Percentiles rank a stretch among this genome's conserved stretches.
These are phyloP conservation scores for Chrosomus eos DNA, from an alignment of 2,797 vertebrate genomes.

Conservation along the genomic window DNA sequence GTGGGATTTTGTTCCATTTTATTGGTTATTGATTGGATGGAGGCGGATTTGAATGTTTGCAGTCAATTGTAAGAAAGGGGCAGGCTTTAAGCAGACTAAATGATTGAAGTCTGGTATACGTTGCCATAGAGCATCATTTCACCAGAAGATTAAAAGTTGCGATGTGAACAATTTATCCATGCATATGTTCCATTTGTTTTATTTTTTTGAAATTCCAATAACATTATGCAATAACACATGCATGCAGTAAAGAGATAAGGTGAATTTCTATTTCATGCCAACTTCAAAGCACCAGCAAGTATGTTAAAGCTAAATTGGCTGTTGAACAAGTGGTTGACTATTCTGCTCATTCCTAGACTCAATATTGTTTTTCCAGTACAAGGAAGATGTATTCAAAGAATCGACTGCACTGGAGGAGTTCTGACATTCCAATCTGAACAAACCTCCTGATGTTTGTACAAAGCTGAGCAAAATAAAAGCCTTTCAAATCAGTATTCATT, in stretches of 20 bases:
- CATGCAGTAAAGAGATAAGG: neutral
- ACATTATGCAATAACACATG: neutral
- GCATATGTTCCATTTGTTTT: too few relatives aligned
- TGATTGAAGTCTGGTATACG: too few relatives aligned
- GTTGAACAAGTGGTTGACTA: neutral
- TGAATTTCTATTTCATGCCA: neutral
- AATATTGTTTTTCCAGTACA: neutral
- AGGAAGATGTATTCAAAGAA: neutral
- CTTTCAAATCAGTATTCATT: conserved; percentile 44
- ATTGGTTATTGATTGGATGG: too few relatives aligned
- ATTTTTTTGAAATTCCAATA: too few relatives aligned
- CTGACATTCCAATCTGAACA: conserved; percentile 10
- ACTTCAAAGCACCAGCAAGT: neutral
- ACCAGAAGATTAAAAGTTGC: too few relatives aligned
- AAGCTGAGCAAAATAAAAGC: conserved; percentile 29
- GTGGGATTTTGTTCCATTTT: too few relatives aligned
- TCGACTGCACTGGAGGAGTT: neutral
- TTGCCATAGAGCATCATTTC: too few relatives aligned
- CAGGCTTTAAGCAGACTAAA: too few relatives aligned
- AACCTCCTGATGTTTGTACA: conserved; percentile 35
- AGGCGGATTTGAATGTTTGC: neutral
- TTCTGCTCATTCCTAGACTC: neutral
- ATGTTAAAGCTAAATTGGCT: neutral
- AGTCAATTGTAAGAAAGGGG: neutral
- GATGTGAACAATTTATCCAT: too few relatives aligned